A percentile compares a stretch with the other conserved stretches of the same genome.
phyloP scores from a whole-genome alignment of 1,140 invertebrate species.

The Metopolophium dirhodum region DNA sequence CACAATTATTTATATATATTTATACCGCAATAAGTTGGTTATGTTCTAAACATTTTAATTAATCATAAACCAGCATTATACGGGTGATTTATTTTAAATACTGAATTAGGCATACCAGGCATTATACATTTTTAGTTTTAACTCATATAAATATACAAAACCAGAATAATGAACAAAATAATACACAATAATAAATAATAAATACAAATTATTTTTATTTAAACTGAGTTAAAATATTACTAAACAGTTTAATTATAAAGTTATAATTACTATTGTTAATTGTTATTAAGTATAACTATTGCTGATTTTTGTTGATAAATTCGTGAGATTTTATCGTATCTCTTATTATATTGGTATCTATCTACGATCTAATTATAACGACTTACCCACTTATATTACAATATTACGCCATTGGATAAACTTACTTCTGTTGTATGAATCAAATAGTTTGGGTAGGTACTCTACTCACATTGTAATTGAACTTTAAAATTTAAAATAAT shows the following conservation, averaged over 20 bases:
- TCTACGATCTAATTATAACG: neutral
- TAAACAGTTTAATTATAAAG: neutral
- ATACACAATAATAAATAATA: neutral
- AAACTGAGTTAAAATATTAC: neutral
- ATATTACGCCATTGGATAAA: neutral
- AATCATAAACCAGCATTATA: conserved; percentile 1
- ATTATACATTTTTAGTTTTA: neutral
- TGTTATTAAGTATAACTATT: neutral
- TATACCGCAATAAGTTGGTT: neutral
- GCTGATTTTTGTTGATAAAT: neutral
- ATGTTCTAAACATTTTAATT: neutral
- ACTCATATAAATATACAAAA: neutral
- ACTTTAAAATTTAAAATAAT: neutral
- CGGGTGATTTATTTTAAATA: neutral
- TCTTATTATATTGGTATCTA: neutral
- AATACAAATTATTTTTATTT: neutral
- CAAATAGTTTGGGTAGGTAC: neutral
- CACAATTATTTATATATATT: neutral
- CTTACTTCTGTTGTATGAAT: neutral
- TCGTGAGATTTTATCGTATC: neutral
- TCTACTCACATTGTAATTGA: neutral
- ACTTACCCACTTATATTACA: neutral
- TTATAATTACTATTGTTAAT: neutral
- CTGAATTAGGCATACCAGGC: neutral
- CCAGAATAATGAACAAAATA: neutral